phyloP scores from a whole-genome alignment of 1,140 invertebrate genomes.

The Parapsyche elsis region DNA sequence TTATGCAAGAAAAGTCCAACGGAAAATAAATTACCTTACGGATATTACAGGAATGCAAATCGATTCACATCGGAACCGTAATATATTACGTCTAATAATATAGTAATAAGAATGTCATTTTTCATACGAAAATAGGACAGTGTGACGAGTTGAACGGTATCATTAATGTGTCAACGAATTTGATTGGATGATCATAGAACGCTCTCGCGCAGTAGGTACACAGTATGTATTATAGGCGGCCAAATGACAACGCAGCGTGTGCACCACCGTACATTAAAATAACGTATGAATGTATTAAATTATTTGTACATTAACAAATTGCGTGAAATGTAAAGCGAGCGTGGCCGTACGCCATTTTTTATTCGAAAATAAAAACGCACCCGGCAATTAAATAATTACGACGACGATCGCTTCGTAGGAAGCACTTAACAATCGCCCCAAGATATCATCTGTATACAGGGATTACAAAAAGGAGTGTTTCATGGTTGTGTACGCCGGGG shows the following conservation, averaged over 20 bases:
- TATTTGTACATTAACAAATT: neutral
- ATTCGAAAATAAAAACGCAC: neutral
- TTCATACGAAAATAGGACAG: constrained; percentile 28
- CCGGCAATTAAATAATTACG: constrained; percentile 50
- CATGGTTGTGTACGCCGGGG: constrained; percentile 5
- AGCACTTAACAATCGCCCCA: constrained; percentile 50
- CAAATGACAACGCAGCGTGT: neutral
- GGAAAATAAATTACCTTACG: too few species aligned
- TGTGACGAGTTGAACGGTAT: constrained; percentile 24
- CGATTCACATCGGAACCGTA: constrained; percentile 3
- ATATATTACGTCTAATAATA: constrained; percentile 24
- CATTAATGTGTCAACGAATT: constrained; percentile 28
- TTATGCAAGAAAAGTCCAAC: too few species aligned
- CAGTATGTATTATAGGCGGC: neutral
- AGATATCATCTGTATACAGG: constrained; percentile 45
- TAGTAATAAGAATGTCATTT: constrained; percentile 31
- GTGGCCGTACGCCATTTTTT: neutral
- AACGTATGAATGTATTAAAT: too few species aligned
- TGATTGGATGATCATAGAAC: constrained; percentile 29
- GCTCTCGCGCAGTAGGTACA: neutral
- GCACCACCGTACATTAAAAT: too few species aligned
- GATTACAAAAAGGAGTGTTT: constrained; percentile 21
- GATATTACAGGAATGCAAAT: neutral
- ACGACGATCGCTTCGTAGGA: constrained; percentile 8
- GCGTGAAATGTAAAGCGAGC: neutral